A percentile compares a stretch with the other conserved stretches of the same genome.
These are phyloP conservation scores for Australoheros scitulus DNA, from an alignment of 2,113 vertebrate species.

Conservation along the genomic window DNA sequence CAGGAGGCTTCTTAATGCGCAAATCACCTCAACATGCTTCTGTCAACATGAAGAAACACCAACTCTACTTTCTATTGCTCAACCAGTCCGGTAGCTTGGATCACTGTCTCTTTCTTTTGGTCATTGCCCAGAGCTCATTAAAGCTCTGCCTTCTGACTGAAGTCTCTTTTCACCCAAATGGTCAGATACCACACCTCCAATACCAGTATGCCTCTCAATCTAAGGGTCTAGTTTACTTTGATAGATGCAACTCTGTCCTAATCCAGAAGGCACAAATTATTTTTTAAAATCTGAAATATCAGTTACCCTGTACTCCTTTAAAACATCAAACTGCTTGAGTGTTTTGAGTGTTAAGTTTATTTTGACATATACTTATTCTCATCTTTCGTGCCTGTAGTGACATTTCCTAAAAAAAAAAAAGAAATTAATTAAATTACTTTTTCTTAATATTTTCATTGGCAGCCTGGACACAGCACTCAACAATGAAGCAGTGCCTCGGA, in stretches of 20 bases:
- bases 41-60: too few relatives aligned
- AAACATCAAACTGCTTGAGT: not conserved
- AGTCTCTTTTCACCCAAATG: not conserved
- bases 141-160: not conserved
- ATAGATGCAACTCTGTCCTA: not conserved
- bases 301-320: not conserved
- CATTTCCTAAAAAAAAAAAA: not conserved
- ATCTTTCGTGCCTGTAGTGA: not conserved
- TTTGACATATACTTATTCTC: not conserved
- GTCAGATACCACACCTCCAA: not conserved
- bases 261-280: not conserved
- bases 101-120: too few relatives aligned
- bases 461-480: not conserved
- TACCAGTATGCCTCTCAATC: not conserved
- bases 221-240: not conserved
- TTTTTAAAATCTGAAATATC: not conserved
- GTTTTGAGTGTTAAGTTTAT: not conserved
- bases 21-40: not conserved
- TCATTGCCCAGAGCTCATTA: not conserved
- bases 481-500: not conserved
- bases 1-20: not conserved
- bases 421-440: not conserved
- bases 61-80: not conserved
- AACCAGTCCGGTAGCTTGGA: not conserved
- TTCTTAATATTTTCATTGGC: slow-evolving; percentile 1